Conservation (phyloP, 2,797 vertebrate species). For the Micrastur ruficollis region DNA sequence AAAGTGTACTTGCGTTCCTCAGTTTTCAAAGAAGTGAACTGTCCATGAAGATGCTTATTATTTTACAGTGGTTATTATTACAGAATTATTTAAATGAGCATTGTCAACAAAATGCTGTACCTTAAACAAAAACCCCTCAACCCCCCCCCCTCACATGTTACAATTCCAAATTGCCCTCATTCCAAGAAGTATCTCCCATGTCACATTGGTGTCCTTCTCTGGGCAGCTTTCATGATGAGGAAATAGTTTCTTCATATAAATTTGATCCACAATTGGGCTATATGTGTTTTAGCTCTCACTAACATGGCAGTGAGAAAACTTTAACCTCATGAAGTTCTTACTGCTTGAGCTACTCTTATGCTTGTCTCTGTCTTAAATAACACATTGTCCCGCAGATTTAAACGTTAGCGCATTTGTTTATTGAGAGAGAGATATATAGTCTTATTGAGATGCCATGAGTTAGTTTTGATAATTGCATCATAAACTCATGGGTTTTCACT, state of each 20-base stretch:
- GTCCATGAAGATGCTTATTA: neutral
- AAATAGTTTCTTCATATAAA: neutral
- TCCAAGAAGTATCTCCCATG: neutral
- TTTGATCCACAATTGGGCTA: neutral
- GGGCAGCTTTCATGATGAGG: neutral
- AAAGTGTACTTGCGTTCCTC: neutral
- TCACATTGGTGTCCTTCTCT: neutral
- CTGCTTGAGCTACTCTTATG: neutral
- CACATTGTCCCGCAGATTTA: neutral
- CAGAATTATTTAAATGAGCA: neutral
- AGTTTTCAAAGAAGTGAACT: neutral
- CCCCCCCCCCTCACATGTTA: rapidly evolving
- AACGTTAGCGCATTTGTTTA: neutral
- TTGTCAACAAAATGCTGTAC: neutral
- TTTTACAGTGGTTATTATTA: neutral
- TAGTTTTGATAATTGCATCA: neutral
- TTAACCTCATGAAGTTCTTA: neutral
- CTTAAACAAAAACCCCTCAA: neutral
- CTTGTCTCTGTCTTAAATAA: neutral
- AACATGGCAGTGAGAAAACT: neutral
- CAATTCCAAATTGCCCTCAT: neutral
- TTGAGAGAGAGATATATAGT: neutral
- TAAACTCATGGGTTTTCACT: neutral
- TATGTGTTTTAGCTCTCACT: neutral
- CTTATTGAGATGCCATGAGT: neutral